These are phyloP conservation scores for Agonopterix alstromeriana DNA, from an alignment of 2,888 invertebrate genomes.

Conservation along the genomic window DNA sequence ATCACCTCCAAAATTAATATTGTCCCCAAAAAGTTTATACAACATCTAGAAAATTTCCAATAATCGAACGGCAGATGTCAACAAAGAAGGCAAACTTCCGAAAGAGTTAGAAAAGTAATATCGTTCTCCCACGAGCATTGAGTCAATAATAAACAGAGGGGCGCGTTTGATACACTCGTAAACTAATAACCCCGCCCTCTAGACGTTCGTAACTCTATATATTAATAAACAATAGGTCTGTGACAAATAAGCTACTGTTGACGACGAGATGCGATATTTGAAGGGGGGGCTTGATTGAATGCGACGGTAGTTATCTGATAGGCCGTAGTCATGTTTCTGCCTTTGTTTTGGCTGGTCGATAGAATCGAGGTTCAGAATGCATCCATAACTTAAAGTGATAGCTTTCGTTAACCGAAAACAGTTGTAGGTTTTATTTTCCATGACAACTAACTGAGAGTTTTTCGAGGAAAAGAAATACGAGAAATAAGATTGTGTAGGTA, in stretches of 20 bases:
- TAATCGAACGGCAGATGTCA: conserved; percentile 70
- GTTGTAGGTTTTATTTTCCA: no score
- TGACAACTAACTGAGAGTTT: no score
- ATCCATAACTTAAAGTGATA: no score
- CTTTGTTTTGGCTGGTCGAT: neutral
- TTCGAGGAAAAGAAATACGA: no score
- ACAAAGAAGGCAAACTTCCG: conserved; percentile 71
- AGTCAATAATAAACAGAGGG: conserved; percentile 73
- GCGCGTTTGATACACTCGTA: conserved; percentile 72
- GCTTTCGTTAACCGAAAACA: no score
- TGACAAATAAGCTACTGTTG: conserved; percentile 38
- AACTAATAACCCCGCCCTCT: conserved; percentile 64
- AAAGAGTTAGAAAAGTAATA: conserved; percentile 73
- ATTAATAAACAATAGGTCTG: conserved; percentile 58
- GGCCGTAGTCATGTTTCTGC: neutral
- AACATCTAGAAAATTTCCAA: conserved; percentile 55
- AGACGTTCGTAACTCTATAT: conserved; percentile 32
- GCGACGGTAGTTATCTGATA: conserved; percentile 13
- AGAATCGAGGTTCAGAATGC: no score
- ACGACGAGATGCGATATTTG: conserved; percentile 26
- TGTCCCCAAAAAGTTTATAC: conserved; percentile 44
- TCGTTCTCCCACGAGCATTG: conserved; percentile 38
- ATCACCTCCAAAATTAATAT: conserved; percentile 31
- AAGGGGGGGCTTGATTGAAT: conserved; percentile 40
- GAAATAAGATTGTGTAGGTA: no score